These are phyloP conservation scores for Micoletzkya japonica DNA, from an alignment of 2,888 invertebrate genomes.

Conservation along the genomic window DNA sequence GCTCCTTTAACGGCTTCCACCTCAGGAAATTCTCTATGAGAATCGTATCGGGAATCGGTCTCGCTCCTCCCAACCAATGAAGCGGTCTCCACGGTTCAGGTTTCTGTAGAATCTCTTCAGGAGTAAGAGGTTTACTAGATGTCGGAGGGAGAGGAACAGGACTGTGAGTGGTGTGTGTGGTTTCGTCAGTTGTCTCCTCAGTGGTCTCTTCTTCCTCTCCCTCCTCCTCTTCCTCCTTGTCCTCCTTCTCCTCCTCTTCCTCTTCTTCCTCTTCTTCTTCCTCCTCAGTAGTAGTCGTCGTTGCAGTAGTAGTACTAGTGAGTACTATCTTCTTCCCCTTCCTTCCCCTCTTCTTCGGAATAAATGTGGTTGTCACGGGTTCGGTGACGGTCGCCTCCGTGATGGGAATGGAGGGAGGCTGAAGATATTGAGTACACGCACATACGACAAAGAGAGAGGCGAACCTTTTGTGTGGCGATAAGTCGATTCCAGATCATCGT, in stretches of 20 bases:
- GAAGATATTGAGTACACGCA: neutral
- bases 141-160: no score
- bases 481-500: constrained; percentile 23
- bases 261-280: neutral
- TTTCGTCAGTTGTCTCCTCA: no score
- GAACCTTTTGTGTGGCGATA: constrained; percentile 10
- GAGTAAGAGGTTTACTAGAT: no score
- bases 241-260: neutral
- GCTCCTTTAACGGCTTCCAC: constrained; percentile 4
- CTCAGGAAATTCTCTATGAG: constrained; percentile 19
- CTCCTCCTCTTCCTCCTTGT: constrained; percentile 3
- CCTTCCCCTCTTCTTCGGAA: no score
- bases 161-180: no score
- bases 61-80: constrained; percentile 18
- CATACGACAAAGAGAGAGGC: no score
- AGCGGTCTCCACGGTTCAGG: constrained; percentile 6
- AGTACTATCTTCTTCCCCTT: no score
- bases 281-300: no score
- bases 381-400: constrained; percentile 9
- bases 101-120: neutral
- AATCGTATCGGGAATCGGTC: constrained; percentile 24
- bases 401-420: constrained; percentile 15
- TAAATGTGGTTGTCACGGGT: no score
- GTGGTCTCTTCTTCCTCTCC: no score
- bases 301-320: no score